phyloP scores from a whole-genome alignment of 2,888 invertebrate species.

The Xylocampa areola region DNA sequence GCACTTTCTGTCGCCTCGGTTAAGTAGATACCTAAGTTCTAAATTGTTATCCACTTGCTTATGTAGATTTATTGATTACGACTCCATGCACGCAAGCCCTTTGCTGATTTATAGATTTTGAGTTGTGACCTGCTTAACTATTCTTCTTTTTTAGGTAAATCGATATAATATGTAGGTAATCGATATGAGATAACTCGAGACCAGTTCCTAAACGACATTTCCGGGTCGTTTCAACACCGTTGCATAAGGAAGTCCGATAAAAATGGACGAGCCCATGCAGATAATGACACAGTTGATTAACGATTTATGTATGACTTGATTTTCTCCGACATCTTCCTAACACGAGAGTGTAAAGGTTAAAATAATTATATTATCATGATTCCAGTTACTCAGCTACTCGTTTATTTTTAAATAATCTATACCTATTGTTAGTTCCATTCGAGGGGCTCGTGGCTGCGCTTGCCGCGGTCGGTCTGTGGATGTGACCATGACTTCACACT shows the following conservation, averaged over 20 bases:
- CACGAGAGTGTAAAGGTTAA: not conserved
- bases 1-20: no score
- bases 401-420: no score
- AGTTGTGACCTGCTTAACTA: constrained; percentile 2
- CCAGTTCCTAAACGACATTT: constrained; percentile 2
- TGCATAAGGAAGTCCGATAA: constrained; percentile 16
- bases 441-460: no score
- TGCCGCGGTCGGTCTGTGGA: no score
- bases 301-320: constrained; percentile 17
- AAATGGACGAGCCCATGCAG: not conserved
- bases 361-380: not conserved
- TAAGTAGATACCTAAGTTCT: no score
- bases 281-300: not conserved
- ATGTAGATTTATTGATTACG: not conserved
- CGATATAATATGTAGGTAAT: not conserved
- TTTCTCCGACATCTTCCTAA: not conserved
- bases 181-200: constrained; percentile 15
- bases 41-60: no score
- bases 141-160: not conserved
- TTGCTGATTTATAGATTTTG: not conserved
- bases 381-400: no score
- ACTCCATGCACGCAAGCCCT: not conserved
- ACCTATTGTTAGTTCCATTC: no score
- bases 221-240: constrained; percentile 16
- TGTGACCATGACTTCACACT: no score